Conservation (phyloP, 2,888 invertebrate genomes). For the Pandemis cinnamomeana region DNA sequence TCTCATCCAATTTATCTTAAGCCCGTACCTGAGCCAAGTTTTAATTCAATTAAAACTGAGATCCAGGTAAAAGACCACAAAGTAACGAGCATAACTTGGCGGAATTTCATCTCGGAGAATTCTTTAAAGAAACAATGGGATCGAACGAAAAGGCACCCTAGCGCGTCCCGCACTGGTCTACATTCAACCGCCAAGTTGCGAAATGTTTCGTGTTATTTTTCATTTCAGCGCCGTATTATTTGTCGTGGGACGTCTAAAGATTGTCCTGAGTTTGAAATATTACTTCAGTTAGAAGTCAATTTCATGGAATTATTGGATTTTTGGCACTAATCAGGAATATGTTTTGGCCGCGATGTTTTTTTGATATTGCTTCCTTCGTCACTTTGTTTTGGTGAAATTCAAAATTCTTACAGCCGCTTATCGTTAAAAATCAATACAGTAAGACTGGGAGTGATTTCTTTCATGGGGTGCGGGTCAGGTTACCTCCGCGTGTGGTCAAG, state of each 20-base stretch:
- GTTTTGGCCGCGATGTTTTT: background rate
- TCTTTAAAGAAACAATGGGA: background rate
- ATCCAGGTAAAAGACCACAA: conserved; percentile 30
- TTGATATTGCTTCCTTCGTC: background rate
- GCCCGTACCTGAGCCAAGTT: conserved; percentile 23
- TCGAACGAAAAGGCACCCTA: background rate
- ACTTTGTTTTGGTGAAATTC: background rate
- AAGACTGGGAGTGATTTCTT: no score
- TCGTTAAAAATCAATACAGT: no score
- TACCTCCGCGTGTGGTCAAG: no score
- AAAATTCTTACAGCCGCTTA: conserved; percentile 9
- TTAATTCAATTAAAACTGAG: conserved; percentile 30
- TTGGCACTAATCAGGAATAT: background rate
- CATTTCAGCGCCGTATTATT: conserved; percentile 13
- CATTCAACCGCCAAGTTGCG: background rate
- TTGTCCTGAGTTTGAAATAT: conserved; percentile 24
- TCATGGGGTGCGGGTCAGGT: no score
- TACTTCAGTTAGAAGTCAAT: conserved; percentile 23
- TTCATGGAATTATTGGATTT: conserved; percentile 15
- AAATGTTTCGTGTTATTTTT: conserved; percentile 26
- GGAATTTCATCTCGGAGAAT: conserved; percentile 16
- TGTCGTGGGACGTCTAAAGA: background rate
- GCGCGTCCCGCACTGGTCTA: background rate
- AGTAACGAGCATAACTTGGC: conserved; percentile 22
- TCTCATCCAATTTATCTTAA: conserved; percentile 25